phyloP scores from a whole-genome alignment of 1,140 invertebrate species.

The Brachionus paranguensis region DNA sequence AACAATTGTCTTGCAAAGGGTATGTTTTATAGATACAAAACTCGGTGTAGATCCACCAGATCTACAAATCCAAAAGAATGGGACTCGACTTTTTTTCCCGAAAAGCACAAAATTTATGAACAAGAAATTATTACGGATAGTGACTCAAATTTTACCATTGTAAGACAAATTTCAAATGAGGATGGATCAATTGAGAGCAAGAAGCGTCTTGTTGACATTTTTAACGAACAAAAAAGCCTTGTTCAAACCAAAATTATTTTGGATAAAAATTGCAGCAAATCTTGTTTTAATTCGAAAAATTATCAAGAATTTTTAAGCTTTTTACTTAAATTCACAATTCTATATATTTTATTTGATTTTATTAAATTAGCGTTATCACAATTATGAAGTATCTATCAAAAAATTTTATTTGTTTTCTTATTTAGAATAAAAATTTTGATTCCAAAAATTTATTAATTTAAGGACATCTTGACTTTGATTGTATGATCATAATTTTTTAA shows the following conservation, averaged over 20 bases:
- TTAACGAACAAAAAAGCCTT: neutral
- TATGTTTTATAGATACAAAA: conserved; percentile 25
- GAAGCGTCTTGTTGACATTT: neutral
- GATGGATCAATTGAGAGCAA: neutral
- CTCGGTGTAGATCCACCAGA: neutral
- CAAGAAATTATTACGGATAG: neutral
- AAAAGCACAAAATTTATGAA: neutral
- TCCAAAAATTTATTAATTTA: neutral
- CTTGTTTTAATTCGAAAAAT: neutral
- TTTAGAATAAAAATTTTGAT: neutral
- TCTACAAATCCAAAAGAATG: neutral
- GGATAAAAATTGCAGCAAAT: neutral
- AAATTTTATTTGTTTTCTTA: neutral
- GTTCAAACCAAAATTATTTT: neutral
- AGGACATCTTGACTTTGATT: too few relatives aligned
- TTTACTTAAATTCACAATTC: neutral
- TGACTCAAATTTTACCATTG: neutral
- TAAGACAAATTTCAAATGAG: neutral
- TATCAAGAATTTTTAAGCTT: neutral
- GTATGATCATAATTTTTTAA: too few relatives aligned
- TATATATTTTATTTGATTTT: neutral
- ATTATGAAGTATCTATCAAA: neutral
- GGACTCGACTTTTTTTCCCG: neutral
- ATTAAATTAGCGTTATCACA: neutral
- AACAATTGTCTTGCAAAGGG: neutral